These are phyloP conservation scores for Parus major DNA, from an alignment of 2,113 vertebrate genomes.

Conservation along the genomic window DNA sequence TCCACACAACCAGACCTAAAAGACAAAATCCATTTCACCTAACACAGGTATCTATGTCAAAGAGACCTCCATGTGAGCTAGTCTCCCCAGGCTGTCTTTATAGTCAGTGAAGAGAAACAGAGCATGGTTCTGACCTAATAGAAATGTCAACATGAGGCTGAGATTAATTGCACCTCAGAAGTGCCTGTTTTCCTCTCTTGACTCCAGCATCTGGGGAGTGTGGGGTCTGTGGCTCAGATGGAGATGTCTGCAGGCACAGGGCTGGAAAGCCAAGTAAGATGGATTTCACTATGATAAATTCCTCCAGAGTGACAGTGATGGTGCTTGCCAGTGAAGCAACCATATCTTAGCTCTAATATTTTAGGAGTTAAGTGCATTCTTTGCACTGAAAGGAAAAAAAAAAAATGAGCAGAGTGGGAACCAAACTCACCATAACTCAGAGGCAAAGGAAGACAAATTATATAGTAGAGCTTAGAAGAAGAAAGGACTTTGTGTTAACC, in stretches of 20 bases:
- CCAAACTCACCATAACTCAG: background rate
- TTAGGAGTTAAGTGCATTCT: background rate
- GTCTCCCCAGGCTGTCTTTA: background rate
- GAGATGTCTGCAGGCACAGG: background rate
- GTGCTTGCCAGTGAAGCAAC: background rate
- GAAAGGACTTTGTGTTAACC: background rate
- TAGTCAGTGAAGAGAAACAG: slow-evolving; percentile 55
- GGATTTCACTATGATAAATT: background rate
- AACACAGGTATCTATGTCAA: background rate
- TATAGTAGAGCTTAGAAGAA: background rate
- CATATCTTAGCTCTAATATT: background rate
- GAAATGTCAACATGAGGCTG: slow-evolving; percentile 15
- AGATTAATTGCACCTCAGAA: slow-evolving; percentile 23
- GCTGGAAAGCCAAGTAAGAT: slow-evolving; percentile 3
- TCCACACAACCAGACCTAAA: background rate
- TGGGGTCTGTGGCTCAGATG: background rate
- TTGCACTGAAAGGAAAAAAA: background rate
- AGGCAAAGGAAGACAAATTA: background rate
- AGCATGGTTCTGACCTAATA: slow-evolving; percentile 36
- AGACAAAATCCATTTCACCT: background rate
- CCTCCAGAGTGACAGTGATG: background rate
- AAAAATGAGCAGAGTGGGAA: background rate
- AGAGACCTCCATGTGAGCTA: background rate
- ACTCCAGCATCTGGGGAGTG: background rate
- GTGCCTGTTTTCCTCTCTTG: slow-evolving; percentile 37